A percentile compares a stretch with the other conserved stretches of the same genome.
Conservation (phyloP, 92 coral and sea anemone genomes). For the Porites divaricata region DNA sequence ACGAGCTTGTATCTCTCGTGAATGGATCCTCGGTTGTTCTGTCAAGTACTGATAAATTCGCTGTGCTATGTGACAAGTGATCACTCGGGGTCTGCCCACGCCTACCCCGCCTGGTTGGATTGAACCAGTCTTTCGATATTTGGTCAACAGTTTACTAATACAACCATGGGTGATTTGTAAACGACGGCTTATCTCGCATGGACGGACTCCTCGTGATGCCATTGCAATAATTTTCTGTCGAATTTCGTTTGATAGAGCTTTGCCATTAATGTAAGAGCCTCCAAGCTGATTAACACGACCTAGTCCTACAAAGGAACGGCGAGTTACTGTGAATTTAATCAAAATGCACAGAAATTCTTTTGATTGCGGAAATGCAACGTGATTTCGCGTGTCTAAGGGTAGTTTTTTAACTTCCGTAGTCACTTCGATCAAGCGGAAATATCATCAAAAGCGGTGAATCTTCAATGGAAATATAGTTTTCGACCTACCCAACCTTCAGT, state of each 20-base stretch:
- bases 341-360: not conserved
- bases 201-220: conserved; percentile 28
- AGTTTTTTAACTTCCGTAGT: no score
- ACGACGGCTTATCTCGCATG: conserved; percentile 84
- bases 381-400: no score
- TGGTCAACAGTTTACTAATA: conserved; percentile 76
- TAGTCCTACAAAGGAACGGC: not conserved
- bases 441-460: no score
- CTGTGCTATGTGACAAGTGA: conserved; percentile 52
- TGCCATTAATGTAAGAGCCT: conserved; percentile 46
- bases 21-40: conserved; percentile 53
- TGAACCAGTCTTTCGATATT: conserved; percentile 78
- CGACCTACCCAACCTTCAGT: no score
- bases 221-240: not conserved
- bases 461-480: no score
- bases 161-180: conserved; percentile 84
- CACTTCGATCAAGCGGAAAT: no score
- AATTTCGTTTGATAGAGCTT: conserved; percentile 51
- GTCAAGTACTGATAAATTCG: conserved; percentile 48
- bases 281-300: conserved; percentile 5
- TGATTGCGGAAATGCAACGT: not conserved
- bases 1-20: conserved; percentile 63
- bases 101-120: conserved; percentile 27
- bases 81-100: conserved; percentile 49
- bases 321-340: not conserved